A percentile compares a stretch with the other conserved stretches of the same genome.
These are phyloP conservation scores for Sitobion miscanthi DNA, from an alignment of 1,140 invertebrate genomes.

Conservation along the genomic window DNA sequence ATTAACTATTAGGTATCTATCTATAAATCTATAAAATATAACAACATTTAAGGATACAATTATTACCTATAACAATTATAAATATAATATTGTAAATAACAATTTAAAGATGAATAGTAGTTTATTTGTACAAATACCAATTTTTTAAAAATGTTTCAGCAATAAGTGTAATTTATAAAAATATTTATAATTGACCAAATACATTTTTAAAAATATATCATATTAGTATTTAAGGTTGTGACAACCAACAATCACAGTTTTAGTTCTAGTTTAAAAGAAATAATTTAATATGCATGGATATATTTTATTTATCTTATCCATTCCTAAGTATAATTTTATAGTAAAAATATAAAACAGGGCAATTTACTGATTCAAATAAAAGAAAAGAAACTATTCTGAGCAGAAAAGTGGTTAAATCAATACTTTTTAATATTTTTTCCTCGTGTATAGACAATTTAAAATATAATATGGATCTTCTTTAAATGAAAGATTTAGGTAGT, in stretches of 20 bases:
- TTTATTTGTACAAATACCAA: not conserved
- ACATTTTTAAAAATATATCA: not conserved
- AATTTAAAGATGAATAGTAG: not conserved
- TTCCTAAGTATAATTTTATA: not conserved
- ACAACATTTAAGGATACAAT: not conserved
- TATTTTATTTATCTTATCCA: not conserved
- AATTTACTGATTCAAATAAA: not conserved
- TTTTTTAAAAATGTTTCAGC: not conserved
- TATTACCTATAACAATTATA: not conserved
- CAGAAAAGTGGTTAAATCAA: not conserved
- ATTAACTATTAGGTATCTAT: not conserved
- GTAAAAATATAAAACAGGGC: not conserved
- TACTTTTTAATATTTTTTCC: not conserved
- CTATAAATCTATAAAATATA: not conserved
- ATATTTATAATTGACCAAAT: not conserved
- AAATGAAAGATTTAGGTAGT: not conserved
- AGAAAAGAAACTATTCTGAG: not conserved
- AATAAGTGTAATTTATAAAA: not conserved
- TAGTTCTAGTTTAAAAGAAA: not conserved
- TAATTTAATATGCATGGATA: not conserved
- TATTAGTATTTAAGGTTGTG: not conserved
- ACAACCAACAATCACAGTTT: not conserved
- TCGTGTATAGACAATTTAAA: not conserved
- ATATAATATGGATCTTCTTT: conserved; percentile 12
- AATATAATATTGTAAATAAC: not conserved